Evolutionary conservation across 1,140 invertebrate genomes (phyloP), one percentile per base, ranked within the genome.

Genomic region (Samia ricini): DNA sequence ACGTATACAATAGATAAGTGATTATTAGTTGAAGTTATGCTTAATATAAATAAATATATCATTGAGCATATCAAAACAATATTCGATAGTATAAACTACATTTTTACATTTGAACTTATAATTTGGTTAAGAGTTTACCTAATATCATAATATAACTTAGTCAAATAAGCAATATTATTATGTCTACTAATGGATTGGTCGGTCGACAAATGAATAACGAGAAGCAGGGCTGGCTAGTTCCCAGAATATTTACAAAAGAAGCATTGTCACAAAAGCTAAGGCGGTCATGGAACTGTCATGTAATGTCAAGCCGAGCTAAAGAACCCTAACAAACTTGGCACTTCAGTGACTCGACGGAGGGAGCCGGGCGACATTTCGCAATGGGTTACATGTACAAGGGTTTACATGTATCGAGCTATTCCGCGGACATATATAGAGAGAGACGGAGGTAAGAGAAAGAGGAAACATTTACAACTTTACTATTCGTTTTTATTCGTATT

Each of bases 291-390:
- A 42, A 42, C 24, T 57, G 56, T 57, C 56, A 57, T 36, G 29
- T 26, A 10, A 29, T 29, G 54, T 57, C 26, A 52, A 29, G 56
- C 56, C 12, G 57, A 59, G 57, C 21, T 50, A 50, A 59, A 57
- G 57, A 24, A 59, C 57, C 36, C 57, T 59, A 49, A 59, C 57
- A 48, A 59, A 59, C 57, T 59, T 50, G 57, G 57, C 57, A 49
- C 57, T 59, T 50, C 36, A 59, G 23, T 15, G 57, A 42, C 33
- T 42, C 57, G 15, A 49, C 33, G 20, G 42, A 59, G 57, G 36
- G 42, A 50, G 33, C 4, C 33, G 12, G 23, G 15, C 51, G 20
- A 52, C 51, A 52, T 22, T 29, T 26, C 23, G 26, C 55, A 26
- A 29, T 29, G 55, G 55, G 55, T 56, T 56, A 24, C 8, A 33